phyloP scores from a whole-genome alignment of 2,797 vertebrate genomes.

The Hemibagrus guttatus region DNA sequence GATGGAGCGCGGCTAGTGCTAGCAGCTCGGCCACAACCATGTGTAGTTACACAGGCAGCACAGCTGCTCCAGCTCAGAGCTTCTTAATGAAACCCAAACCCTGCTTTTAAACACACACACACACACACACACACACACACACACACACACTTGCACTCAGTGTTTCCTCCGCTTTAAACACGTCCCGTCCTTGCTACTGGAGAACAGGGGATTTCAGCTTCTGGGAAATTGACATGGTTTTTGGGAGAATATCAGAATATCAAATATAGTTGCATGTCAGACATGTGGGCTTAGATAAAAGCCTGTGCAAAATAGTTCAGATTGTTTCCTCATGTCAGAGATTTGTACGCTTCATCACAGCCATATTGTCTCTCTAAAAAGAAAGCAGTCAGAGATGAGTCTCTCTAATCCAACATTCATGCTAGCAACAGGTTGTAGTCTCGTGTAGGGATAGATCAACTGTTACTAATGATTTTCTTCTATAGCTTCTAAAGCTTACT shows the following conservation, averaged over 20 bases:
- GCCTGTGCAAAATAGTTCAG: neutral
- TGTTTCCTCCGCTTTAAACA: constrained; percentile 35
- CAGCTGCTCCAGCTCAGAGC: constrained; percentile 33
- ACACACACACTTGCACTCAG: constrained; percentile 7
- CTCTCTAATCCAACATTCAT: constrained; percentile 13
- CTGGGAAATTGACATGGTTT: constrained; percentile 26
- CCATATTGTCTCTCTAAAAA: neutral
- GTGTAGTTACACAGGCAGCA: constrained; percentile 34
- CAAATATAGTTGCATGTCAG: constrained; percentile 12
- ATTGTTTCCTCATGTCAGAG: neutral
- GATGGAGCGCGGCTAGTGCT: constrained; percentile 32
- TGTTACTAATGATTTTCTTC: neutral
- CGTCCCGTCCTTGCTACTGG: neutral
- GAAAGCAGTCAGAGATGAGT: constrained; percentile 19
- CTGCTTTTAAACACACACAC: constrained; percentile 30
- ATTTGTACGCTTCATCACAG: constrained; percentile 32
- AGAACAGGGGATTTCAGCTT: constrained; percentile 30
- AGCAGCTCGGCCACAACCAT: constrained; percentile 30
- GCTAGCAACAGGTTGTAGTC: neutral
- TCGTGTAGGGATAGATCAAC: neutral
- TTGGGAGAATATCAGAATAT: constrained; percentile 4
- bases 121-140: neutral
- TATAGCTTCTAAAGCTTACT: neutral
- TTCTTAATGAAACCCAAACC: constrained; percentile 45
- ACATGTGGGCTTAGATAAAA: neutral